These are phyloP conservation scores for Drosophila paracracens DNA, from an alignment of 2,888 invertebrate species.

Conservation along the genomic window DNA sequence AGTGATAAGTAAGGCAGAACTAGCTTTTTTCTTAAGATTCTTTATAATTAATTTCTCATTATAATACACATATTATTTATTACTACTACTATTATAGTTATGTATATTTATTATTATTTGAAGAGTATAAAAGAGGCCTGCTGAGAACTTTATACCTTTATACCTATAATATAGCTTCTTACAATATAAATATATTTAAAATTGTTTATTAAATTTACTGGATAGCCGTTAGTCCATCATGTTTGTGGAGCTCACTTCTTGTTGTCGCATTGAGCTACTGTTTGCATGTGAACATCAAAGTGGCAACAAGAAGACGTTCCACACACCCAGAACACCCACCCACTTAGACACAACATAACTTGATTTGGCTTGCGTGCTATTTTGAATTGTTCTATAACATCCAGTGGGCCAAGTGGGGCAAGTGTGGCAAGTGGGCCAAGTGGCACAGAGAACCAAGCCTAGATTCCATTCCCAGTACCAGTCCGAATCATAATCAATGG, in stretches of 20 bases:
- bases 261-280: slow-evolving; percentile 41
- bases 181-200: not conserved
- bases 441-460: slow-evolving; percentile 35
- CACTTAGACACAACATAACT: slow-evolving; percentile 52
- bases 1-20: no score
- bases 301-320: slow-evolving; percentile 54
- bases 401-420: slow-evolving; percentile 2
- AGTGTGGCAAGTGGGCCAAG: slow-evolving; percentile 1
- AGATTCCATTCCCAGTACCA: slow-evolving; percentile 20
- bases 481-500: slow-evolving; percentile 6
- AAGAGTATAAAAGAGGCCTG: not conserved
- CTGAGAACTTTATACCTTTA: not conserved
- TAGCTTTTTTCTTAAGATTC: no score
- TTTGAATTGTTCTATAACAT: slow-evolving; percentile 62
- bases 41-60: not conserved
- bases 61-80: not conserved
- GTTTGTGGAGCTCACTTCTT: slow-evolving; percentile 23
- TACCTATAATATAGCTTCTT: not conserved
- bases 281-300: slow-evolving; percentile 62
- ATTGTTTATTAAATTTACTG: not conserved
- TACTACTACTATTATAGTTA: not conserved
- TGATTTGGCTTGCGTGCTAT: slow-evolving; percentile 76
- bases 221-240: slow-evolving; percentile 30
- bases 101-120: not conserved
- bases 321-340: slow-evolving; percentile 17